Percentiles rank a stretch among this genome's conserved stretches.
phyloP scores from a whole-genome alignment of 2,888 invertebrate species.

The Patella ulyssiponensis region DNA sequence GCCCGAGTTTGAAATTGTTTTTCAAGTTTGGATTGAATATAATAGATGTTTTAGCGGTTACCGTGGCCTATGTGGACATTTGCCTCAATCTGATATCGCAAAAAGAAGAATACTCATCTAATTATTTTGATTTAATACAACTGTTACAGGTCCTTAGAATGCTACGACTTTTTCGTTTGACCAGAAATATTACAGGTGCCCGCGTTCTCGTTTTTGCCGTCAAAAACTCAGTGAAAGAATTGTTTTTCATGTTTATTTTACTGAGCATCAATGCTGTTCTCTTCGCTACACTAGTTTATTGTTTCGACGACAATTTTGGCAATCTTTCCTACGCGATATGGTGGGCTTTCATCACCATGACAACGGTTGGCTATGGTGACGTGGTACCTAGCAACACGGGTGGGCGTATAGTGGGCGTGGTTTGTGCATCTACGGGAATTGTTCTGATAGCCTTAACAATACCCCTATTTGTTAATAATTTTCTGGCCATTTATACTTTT shows the following conservation, averaged over 20 bases:
- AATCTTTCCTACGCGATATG: conserved; percentile 25
- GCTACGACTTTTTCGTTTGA: conserved; percentile 15
- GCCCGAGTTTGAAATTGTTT: conserved; percentile 3
- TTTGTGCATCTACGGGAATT: conserved; percentile 24
- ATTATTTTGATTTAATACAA: conserved; percentile 2
- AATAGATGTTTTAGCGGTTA: conserved; percentile 16
- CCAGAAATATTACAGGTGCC: conserved; percentile 17
- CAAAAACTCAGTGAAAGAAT: conserved; percentile 12
- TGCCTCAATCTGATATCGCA: background rate
- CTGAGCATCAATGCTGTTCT: conserved; percentile 15
- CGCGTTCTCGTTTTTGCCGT: conserved; percentile 17
- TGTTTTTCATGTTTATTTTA: conserved; percentile 19
- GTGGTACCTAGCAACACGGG: conserved; percentile 22
- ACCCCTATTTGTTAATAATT: conserved; percentile 29
- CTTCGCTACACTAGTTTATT: conserved; percentile 21
- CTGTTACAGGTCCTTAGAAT: conserved; percentile 14
- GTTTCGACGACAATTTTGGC: conserved; percentile 4
- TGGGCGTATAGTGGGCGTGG: conserved; percentile 23
- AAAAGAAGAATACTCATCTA: background rate
- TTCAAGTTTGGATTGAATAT: conserved; percentile 13
- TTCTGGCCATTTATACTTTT: conserved; percentile 22
- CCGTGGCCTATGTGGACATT: background rate
- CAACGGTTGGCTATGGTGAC: conserved; percentile 34
- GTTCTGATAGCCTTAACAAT: conserved; percentile 26
- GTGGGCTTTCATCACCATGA: conserved; percentile 32